Evolutionary conservation across 2,797 vertebrate genomes (phyloP).

Genomic region (Alcedo quadribrachys): DNA sequence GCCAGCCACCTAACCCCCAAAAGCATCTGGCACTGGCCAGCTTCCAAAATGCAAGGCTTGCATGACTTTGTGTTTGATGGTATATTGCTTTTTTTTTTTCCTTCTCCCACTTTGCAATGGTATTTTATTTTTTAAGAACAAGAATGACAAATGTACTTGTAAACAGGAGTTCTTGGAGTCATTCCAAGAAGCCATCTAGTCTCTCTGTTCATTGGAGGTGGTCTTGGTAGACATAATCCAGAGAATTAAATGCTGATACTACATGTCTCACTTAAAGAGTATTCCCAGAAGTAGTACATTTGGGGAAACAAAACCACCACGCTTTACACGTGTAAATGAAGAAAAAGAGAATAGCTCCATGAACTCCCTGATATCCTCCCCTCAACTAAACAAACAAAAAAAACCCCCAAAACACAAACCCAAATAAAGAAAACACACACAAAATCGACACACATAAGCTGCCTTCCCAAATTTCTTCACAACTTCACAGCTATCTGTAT

Average conservation of each 20-base stretch:
- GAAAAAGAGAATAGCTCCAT: background rate
- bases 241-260: background rate
- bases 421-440: background rate
- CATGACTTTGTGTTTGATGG: background rate
- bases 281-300: background rate
- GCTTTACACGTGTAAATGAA: background rate
- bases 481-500: background rate
- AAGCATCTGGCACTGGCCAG: slow-evolving; percentile 19
- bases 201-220: background rate
- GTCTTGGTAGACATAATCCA: too few species aligned
- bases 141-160: background rate
- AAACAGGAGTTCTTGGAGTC: background rate
- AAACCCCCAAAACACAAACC: background rate
- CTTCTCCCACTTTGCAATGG: background rate
- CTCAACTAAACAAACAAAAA: background rate
- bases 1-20: slow-evolving; percentile 36
- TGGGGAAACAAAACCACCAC: background rate
- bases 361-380: background rate
- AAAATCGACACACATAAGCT: background rate
- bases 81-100: background rate
- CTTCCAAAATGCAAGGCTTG: background rate
- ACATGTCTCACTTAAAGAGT: background rate
- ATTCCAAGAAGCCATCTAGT: background rate
- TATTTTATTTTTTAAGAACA: background rate
- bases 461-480: background rate